Percentiles rank a stretch among this genome's conserved stretches.
These are phyloP conservation scores for Eubucco bourcierii DNA, from an alignment of 2,113 vertebrate species.

Conservation along the genomic window DNA sequence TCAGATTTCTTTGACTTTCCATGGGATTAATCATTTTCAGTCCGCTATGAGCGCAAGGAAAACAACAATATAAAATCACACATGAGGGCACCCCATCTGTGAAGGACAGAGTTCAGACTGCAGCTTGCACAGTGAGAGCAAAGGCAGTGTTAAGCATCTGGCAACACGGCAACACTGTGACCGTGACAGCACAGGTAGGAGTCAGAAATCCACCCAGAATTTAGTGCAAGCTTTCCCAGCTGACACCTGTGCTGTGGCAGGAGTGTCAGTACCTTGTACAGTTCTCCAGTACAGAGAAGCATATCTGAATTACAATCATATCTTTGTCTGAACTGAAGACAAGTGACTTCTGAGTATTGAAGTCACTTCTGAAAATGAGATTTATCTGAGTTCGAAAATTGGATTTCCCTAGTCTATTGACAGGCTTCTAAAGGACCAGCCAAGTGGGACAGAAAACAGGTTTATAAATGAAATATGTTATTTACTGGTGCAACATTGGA, in stretches of 20 bases:
- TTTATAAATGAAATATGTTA: constrained; percentile 47
- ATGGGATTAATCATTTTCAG: neutral
- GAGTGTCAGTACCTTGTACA: neutral
- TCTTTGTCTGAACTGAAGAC: constrained; percentile 13
- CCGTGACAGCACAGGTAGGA: neutral
- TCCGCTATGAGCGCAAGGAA: neutral
- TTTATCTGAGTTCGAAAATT: neutral
- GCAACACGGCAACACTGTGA: neutral
- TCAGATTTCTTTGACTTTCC: neutral
- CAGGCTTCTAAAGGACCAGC: constrained; percentile 20
- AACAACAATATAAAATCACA: neutral
- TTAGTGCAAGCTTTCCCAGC: neutral
- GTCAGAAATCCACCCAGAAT: neutral
- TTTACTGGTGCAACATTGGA: neutral
- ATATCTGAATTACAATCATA: constrained; percentile 8
- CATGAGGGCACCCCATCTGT: rapidly evolving
- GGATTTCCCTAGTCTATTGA: constrained; percentile 36
- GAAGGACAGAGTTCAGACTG: neutral
- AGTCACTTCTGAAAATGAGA: constrained; percentile 42
- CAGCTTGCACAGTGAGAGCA: neutral
- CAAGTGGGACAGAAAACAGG: neutral
- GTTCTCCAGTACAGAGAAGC: neutral
- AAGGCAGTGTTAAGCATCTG: rapidly evolving
- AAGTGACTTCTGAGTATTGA: neutral
- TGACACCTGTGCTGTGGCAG: neutral